These are phyloP conservation scores for Galendromus occidentalis DNA, from an alignment of 1,140 invertebrate species.

Conservation along the genomic window DNA sequence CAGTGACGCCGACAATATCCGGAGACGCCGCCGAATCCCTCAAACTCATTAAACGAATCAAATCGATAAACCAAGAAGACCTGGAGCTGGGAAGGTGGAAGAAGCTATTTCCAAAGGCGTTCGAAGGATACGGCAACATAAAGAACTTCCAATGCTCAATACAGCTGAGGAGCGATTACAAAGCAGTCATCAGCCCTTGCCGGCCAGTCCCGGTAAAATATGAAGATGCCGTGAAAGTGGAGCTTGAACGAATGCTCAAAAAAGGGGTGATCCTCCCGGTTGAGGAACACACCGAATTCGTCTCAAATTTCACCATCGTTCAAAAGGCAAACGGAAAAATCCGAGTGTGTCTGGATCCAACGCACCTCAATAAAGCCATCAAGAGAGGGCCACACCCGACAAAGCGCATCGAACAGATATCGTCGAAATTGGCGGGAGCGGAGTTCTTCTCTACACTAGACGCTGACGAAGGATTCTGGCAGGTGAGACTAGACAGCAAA, in stretches of 20 bases:
- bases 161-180: slow-evolving; percentile 5
- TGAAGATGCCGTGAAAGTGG: slow-evolving; percentile 14
- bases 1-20: slow-evolving; percentile 2
- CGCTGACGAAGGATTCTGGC: too few relatives aligned
- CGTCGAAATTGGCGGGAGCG: background rate
- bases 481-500: too few relatives aligned
- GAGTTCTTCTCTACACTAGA: background rate
- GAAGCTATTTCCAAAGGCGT: background rate
- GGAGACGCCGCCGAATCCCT: background rate
- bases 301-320: slow-evolving; percentile 18
- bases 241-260: slow-evolving; percentile 18
- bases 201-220: slow-evolving; percentile 14
- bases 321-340: slow-evolving; percentile 16
- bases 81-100: too few relatives aligned
- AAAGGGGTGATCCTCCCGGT: slow-evolving; percentile 22
- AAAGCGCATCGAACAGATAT: background rate
- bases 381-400: slow-evolving; percentile 14
- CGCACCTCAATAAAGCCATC: slow-evolving; percentile 22
- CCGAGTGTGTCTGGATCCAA: slow-evolving; percentile 19
- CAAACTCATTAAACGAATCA: too few relatives aligned
- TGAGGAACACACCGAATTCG: slow-evolving; percentile 21
- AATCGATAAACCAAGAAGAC: too few relatives aligned
- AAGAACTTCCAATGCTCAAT: slow-evolving; percentile 11
- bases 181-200: slow-evolving; percentile 8
- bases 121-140: background rate